A percentile compares a stretch with the other conserved stretches of the same genome.
Evolutionary conservation across 2,113 vertebrate species (phyloP).

Genomic region (Dicerorhinus sumatrensis): DNA sequence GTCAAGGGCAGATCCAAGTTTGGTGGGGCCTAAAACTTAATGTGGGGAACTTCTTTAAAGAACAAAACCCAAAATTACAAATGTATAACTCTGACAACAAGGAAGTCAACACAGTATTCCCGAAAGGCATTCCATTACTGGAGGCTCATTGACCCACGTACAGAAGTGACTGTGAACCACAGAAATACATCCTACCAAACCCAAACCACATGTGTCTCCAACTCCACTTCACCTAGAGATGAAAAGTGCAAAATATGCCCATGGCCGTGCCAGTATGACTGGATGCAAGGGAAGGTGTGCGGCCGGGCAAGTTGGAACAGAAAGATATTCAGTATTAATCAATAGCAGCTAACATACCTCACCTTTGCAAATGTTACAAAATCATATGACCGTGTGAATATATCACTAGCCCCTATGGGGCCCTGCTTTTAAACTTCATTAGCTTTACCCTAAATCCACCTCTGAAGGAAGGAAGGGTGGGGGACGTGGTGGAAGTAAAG

Average conservation of each 20-base stretch:
- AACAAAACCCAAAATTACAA: neutral
- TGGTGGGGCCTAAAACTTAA: neutral
- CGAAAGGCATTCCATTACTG: neutral
- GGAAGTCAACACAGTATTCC: neutral
- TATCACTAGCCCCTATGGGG: rapidly evolving
- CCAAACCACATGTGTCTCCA: neutral
- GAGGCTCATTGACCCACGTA: neutral
- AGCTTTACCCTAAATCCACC: neutral
- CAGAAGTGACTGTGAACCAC: neutral
- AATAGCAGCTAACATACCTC: neutral
- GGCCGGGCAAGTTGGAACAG: neutral
- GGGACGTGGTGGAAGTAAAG: neutral
- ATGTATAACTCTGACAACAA: neutral
- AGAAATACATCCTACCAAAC: neutral
- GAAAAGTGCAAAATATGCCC: neutral
- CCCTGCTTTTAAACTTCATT: neutral
- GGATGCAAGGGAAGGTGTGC: neutral
- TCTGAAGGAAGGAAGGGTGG: neutral
- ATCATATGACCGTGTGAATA: neutral
- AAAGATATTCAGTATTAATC: neutral
- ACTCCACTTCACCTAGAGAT: neutral
- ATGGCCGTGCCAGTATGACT: rapidly evolving
- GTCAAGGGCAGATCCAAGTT: neutral
- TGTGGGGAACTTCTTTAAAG: neutral
- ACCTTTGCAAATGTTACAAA: neutral